Evolutionary conservation across 2,797 vertebrate species (phyloP), one percentile per base, ranked within the genome.

Genomic region (Pagetopsis macropterus): DNA sequence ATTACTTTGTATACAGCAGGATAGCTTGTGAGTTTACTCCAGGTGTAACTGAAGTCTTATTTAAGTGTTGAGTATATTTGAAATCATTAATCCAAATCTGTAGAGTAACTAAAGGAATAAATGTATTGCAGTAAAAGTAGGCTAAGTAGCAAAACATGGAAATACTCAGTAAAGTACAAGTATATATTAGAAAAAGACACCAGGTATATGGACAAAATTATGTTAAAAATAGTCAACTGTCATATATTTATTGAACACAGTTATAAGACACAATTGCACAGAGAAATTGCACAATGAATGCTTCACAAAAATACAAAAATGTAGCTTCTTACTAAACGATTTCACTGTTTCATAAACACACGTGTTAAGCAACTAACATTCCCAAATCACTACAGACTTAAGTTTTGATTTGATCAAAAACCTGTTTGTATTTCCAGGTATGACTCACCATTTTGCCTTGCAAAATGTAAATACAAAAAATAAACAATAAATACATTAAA

Each of bases 221-320:
- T 65, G 48, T 78, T 75, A 70, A 87, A 84, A 88, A 86, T 83
- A 81, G 65, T 86, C 66, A 66, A 45, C 74, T 76, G 78, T 70
- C 13, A 75, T 74, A 68, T 49, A 46, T 83, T 76, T 64, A 83
- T 55, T 65, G 21, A 81, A 63, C 75, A 84, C 60, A 83, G 33
- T 76, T 31, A 58, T 45, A 23, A 43, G 27, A 66, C 72, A 87
- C 44, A 63, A 64, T 72, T 69, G 68, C 70, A 88, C 82, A 75
- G 58, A 19, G 5, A 51, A 81, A 64, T 72, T 69, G 68, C 70
- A 88, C 82, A 75, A 61, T 23, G 5, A 51, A 81, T 76, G 48
- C 64, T 61, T 81, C 62, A 87, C 78, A 77, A 27, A 17, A 81
- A 78, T 52, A 72, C 55, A 46, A 55, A 72, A 72, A 45, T 67